Base-by-base conservation (phyloP, 1,140 invertebrate species). In the Drosophila neocordata region DNA sequence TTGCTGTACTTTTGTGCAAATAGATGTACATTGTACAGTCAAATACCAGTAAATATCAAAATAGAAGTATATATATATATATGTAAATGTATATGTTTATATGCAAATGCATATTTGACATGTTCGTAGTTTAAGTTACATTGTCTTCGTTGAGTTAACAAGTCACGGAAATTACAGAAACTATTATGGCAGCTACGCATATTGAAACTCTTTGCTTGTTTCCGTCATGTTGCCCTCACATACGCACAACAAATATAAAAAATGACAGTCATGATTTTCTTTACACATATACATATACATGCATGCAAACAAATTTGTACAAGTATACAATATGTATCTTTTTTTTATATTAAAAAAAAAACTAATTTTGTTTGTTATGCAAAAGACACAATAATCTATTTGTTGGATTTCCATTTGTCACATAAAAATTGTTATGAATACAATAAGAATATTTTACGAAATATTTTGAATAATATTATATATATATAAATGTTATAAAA, bases 121-220 rank as follows among this genome's bases (percentile, higher is more conserved):
- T 63, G 58, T 31, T 6, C 27, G 1, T 56, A 69, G 55, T 73
- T 77, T 27, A 74, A 76, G 65, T 69, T 66, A 55, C 68, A 60
- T 68, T 62, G 51, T 67, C 65, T 73, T 55, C 53, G 34, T 73
- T 67, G 12, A 65, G 72, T 65, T 66, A 74, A 66, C 67, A 79
- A 79, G 70, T 74, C 59, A 66, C 52, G 59, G 61, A 73, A 65
- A 77, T 73, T 63, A 57, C 68, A 41, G 20, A 55, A 35, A 44
- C 56, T 44, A 68, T 68, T 38, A 61, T 67, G 53, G 31, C 48
- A 24, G 34, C 34, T 51, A 55, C 8, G 41, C 9, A 52, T 41
- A 22, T 24, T n/a, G 18, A 55, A 53, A 20, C 53, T 34, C 4
- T 9, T 64, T 35, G 9, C 41, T 38, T 57, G 13, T n/a, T n/a